Evolutionary conservation across 2,113 vertebrate species (phyloP).

Genomic region (Sporophila hypoxantha): DNA sequence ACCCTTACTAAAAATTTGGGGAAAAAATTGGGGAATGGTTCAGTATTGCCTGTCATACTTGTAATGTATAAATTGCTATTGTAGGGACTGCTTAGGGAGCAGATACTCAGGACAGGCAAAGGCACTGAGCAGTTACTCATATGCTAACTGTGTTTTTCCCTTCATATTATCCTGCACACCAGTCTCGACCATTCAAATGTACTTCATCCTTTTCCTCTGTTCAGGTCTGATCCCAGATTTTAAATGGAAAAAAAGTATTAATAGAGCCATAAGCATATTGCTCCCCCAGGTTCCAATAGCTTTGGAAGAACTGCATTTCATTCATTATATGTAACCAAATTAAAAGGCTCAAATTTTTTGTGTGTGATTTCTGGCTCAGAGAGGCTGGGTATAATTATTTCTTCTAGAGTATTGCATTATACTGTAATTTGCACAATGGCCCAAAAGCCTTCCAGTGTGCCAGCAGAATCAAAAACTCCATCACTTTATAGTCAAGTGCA

Average conservation of each 20-base stretch:
- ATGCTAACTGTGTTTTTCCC: not conserved
- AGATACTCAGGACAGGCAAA: not conserved
- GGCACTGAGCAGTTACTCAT: not conserved
- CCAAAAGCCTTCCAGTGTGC: conserved; percentile 19
- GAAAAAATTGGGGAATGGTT: not conserved
- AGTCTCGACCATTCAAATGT: not conserved
- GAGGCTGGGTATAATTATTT: conserved; percentile 27
- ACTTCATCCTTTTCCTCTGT: not conserved
- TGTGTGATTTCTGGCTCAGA: not conserved
- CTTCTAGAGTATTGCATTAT: conserved; percentile 13
- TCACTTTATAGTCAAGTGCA: conserved; percentile 2
- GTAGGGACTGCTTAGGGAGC: not conserved
- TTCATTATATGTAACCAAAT: not conserved
- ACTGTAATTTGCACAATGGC: conserved; percentile 19
- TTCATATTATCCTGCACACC: not conserved
- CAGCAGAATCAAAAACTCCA: conserved; percentile 5
- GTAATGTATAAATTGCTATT: not conserved
- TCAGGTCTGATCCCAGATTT: conserved; percentile 2
- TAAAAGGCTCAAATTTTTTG: conserved; percentile 20
- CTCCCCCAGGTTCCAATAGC: conserved; percentile 27
- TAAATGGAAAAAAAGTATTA: conserved; percentile 26
- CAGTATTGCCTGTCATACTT: not conserved
- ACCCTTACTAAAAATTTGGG: not conserved
- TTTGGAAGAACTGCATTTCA: not conserved
- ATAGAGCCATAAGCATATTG: not conserved